Evolutionary conservation across 1,140 invertebrate species (phyloP), one percentile per base, ranked within the genome.

Genomic region (Lepidurus packardi): DNA sequence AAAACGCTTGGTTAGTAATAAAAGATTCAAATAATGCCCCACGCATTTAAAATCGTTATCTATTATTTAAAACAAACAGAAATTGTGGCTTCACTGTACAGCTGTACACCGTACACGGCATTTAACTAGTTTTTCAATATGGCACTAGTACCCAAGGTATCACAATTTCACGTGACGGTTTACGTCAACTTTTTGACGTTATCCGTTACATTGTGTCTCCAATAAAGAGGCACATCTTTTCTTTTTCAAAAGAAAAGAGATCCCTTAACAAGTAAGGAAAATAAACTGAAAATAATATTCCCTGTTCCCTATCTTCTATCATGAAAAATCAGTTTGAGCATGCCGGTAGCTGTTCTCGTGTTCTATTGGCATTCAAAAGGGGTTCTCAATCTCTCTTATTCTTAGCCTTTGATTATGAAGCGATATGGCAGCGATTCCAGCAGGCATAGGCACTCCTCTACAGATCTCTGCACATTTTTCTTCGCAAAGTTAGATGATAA

Each of bases 111-210:
- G 13, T 65, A 65, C 53, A 65, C 53, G 53, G 21, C 21, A 65
- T n/a, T 65, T 65, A 65, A 65, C 53, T 65, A 65, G 53, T 65
- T 11, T 65, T 65, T 65, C 53, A 65, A 65, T 65, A 65, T 65
- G 53, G 53, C 53, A 65, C 53, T 65, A 65, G 53, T 65, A 65
- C 53, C 53, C 53, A 65, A 65, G 53, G 53, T 65, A 65, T 65
- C 53, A 65, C 53, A 65, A 65, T 65, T 65, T 65, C 53, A 65
- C 53, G 53, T 65, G 53, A 65, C 53, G 53, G 53, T 21, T 65
- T 65, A 21, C 53, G 21, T 65, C 53, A 13, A 65, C 53, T 65
- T 34, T 34, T 65, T 13, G 53, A 65, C 53, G 53, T 6, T 65
- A n/a, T 65, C 53, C 53, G 53, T 65, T 65, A 65, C 53, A 65